phyloP scores from a whole-genome alignment of 2,797 vertebrate species.

The Hephaestus fuliginosus region DNA sequence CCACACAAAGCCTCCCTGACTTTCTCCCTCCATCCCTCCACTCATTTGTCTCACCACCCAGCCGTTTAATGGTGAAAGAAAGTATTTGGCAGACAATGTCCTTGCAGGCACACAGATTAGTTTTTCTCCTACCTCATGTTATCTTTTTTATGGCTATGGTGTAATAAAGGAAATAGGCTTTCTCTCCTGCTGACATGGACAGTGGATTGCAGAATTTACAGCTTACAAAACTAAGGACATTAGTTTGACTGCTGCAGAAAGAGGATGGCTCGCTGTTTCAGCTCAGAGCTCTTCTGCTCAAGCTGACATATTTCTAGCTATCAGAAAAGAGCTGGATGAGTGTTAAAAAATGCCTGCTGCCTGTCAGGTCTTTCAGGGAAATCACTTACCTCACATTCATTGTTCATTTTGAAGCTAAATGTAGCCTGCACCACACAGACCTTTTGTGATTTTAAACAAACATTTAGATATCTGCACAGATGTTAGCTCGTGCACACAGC shows the following conservation, averaged over 20 bases:
- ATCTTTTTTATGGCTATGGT: constrained; percentile 19
- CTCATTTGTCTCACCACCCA: constrained; percentile 27
- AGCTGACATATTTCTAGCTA: background rate
- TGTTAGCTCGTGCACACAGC: background rate
- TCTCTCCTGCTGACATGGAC: constrained; percentile 36
- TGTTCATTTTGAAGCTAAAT: background rate
- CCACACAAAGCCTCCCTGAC: background rate
- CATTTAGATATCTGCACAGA: constrained; percentile 22
- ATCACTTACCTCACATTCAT: background rate
- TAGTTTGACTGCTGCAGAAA: constrained; percentile 15
- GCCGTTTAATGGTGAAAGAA: constrained; percentile 24
- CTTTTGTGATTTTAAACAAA: constrained; percentile 1
- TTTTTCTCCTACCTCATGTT: constrained; percentile 13
- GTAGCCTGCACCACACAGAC: background rate
- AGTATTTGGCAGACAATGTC: constrained; percentile 18
- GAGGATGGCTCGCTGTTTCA: background rate
- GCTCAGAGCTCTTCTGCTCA: background rate
- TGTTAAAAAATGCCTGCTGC: background rate
- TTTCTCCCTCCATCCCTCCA: background rate
- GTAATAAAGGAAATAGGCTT: constrained; percentile 20
- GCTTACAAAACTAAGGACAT: background rate
- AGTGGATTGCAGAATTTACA: constrained; percentile 19
- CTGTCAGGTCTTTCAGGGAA: background rate
- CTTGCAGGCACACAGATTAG: constrained; percentile 20
- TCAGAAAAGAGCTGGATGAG: background rate